Evolutionary conservation across 2,888 invertebrate species (phyloP).

Genomic region (Parelbella ahira): DNA sequence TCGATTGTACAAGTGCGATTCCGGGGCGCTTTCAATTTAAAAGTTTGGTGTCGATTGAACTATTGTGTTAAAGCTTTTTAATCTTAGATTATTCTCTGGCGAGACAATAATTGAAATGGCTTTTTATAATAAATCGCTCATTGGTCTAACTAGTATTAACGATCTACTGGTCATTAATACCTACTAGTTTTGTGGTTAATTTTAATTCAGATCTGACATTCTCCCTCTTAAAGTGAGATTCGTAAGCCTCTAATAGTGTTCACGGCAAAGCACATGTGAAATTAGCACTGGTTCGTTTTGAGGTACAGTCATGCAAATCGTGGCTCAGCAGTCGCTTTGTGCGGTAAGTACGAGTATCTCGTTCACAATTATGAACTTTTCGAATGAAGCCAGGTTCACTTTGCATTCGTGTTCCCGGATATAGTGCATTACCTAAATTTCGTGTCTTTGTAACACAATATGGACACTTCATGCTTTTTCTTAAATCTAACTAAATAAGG

Average conservation of each 20-base stretch:
- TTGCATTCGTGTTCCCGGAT: constrained; percentile 43
- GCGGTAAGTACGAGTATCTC: no score
- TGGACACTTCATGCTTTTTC: no score
- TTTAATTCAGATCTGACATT: no score
- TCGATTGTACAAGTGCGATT: constrained; percentile 35
- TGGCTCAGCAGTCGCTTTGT: constrained; percentile 57
- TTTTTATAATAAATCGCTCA: no score
- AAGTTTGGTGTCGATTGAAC: constrained; percentile 36
- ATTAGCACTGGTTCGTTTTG: no score
- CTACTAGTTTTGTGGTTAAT: not conserved
- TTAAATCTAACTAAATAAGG: no score
- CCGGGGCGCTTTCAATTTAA: constrained; percentile 38
- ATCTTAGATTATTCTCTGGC: constrained; percentile 22
- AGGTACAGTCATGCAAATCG: constrained; percentile 72
- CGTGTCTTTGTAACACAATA: constrained; percentile 31
- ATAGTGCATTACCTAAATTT: constrained; percentile 52
- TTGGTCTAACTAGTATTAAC: no score
- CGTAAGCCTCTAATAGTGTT: no score
- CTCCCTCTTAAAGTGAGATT: no score
- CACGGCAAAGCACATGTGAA: constrained; percentile 53
- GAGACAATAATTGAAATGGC: no score
- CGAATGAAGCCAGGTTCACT: constrained; percentile 60
- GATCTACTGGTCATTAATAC: not conserved
- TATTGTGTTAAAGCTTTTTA: constrained; percentile 28
- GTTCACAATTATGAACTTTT: constrained; percentile 62